These are phyloP conservation scores for Ophraella communa DNA, from an alignment of 2,888 invertebrate genomes.

Conservation along the genomic window DNA sequence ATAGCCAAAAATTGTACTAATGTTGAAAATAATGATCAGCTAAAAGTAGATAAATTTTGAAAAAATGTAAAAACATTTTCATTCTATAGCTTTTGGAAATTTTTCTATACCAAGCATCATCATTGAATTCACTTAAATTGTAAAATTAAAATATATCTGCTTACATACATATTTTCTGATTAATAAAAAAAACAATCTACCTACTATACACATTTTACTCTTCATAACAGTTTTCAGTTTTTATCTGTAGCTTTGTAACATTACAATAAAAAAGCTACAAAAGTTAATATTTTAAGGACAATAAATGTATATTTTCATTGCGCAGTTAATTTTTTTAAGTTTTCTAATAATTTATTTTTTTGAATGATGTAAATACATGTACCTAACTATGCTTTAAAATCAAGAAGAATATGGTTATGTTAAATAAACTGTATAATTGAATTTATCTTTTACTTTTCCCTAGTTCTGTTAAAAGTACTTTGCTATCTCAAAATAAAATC, in stretches of 20 bases:
- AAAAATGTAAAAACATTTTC: too few relatives aligned
- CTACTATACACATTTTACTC: too few relatives aligned
- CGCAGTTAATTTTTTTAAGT: constrained; percentile 24
- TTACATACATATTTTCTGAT: background rate
- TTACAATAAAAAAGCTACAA: constrained; percentile 8
- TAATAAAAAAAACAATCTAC: background rate
- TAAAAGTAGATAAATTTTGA: too few relatives aligned
- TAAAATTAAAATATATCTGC: too few relatives aligned
- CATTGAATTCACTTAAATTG: background rate
- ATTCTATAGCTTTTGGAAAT: background rate
- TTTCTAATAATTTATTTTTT: constrained; percentile 39
- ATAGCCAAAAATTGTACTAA: too few relatives aligned
- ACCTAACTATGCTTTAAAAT: constrained; percentile 46
- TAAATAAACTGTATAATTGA: constrained; percentile 42
- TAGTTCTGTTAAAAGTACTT: too few relatives aligned
- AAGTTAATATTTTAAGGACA: constrained; percentile 38
- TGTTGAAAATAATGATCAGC: too few relatives aligned
- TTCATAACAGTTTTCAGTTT: constrained; percentile 18
- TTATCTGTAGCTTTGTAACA: constrained; percentile 26
- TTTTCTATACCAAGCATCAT: background rate
- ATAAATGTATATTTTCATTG: constrained; percentile 39
- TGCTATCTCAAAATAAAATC: too few relatives aligned
- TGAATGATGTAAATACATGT: constrained; percentile 43
- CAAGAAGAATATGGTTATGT: constrained; percentile 45
- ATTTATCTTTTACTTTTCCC: background rate